Conservation (phyloP, 2,797 vertebrate species). For the Pygocentrus nattereri region DNA sequence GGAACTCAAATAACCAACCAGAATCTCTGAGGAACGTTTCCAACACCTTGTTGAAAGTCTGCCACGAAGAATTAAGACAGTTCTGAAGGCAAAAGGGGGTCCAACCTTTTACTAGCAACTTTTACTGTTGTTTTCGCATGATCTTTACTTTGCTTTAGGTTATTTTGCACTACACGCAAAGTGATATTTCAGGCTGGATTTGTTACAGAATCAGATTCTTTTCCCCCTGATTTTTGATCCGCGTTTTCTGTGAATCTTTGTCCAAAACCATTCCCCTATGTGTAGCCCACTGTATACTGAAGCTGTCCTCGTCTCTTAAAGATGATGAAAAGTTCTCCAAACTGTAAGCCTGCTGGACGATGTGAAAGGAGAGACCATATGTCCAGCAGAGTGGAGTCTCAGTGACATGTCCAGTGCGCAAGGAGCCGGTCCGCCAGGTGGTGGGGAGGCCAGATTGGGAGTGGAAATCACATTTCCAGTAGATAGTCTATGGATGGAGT, state of each 20-base stretch:
- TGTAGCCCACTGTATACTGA: background rate
- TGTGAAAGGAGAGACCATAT: constrained; percentile 52
- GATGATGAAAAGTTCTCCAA: constrained; percentile 51
- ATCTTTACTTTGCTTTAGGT: background rate
- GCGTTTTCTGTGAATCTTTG: background rate
- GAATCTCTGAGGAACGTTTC: too few relatives aligned
- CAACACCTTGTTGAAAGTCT: too few relatives aligned
- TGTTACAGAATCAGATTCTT: background rate
- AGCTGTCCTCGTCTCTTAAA: constrained; percentile 41
- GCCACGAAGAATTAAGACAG: too few relatives aligned
- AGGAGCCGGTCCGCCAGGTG: constrained; percentile 75
- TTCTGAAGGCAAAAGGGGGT: too few relatives aligned
- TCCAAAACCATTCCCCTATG: background rate
- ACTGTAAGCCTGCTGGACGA: constrained; percentile 31
- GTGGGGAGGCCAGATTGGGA: constrained; percentile 74
- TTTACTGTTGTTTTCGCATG: background rate
- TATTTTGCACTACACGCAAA: background rate
- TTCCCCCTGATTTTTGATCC: background rate
- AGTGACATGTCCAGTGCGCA: constrained; percentile 60
- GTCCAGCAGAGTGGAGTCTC: constrained; percentile 53
- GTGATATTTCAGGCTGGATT: background rate
- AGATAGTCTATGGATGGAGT: constrained; percentile 72
- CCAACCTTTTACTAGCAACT: too few relatives aligned
- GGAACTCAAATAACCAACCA: too few relatives aligned
- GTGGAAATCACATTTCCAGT: constrained; percentile 83